A percentile compares a stretch with the other conserved stretches of the same genome.
Evolutionary conservation across 2,113 vertebrate species (phyloP).

Genomic region (Dasyprocta punctata): DNA sequence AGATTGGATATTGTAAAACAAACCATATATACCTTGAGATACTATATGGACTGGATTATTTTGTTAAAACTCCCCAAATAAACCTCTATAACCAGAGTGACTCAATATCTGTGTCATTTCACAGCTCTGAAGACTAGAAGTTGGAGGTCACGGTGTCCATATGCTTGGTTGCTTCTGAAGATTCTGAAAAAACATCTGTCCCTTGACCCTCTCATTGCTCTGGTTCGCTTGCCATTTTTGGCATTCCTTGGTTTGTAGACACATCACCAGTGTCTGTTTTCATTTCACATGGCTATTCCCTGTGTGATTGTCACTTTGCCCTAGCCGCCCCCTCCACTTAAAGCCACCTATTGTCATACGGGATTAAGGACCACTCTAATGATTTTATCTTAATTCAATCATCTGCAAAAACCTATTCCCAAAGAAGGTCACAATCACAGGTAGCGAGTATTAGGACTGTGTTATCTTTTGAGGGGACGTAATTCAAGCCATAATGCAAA

Average conservation of each 20-base stretch:
- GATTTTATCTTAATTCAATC: not conserved
- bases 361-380: no score
- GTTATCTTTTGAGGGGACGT: not conserved
- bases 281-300: not conserved
- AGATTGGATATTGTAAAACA: not conserved
- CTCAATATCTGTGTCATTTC: not conserved
- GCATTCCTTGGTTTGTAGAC: not conserved
- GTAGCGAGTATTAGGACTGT: not conserved
- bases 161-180: not conserved
- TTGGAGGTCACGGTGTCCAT: accelerated
- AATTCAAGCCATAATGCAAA: not conserved
- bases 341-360: not conserved
- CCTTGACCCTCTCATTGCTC: not conserved
- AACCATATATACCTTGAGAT: no score
- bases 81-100: not conserved
- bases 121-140: not conserved
- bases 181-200: not conserved
- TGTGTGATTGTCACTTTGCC: not conserved
- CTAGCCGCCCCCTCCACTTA: not conserved
- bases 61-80: not conserved
- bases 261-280: not conserved
- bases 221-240: not conserved
- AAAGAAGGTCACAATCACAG: not conserved
- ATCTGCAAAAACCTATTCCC: not conserved
- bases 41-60: not conserved